These are phyloP conservation scores for Vanacampus margaritifer DNA, from an alignment of 2,113 vertebrate species.

Conservation along the genomic window DNA sequence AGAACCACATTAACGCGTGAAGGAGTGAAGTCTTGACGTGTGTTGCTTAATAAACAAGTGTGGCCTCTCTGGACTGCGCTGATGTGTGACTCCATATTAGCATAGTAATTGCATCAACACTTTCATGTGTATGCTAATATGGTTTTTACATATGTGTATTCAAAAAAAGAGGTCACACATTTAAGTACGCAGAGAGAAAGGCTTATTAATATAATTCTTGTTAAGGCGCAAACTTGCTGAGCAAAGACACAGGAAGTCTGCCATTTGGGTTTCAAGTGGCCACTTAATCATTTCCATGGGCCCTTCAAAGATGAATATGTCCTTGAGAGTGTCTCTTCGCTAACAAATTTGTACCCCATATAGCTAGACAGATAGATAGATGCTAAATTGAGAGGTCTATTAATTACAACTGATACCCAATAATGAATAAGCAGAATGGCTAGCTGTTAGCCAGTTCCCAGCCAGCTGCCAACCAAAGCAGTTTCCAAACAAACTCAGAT, in stretches of 20 bases:
- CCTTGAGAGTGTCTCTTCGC: not conserved
- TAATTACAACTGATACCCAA: no score
- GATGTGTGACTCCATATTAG: not conserved
- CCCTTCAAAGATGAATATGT: not conserved
- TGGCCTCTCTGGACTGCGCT: not conserved
- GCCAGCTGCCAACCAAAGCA: no score
- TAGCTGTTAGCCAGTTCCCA: no score
- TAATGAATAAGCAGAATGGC: no score
- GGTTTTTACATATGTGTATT: no score
- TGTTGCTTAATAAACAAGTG: not conserved
- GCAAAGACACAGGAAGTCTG: not conserved
- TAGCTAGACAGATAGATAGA: not conserved
- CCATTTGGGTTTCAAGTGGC: not conserved
- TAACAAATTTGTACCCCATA: not conserved
- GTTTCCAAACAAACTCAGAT: no score
- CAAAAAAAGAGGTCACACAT: not conserved
- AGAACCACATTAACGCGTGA: not conserved
- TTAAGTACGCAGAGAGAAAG: not conserved
- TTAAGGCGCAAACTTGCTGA: not conserved
- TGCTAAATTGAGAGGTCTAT: no score
- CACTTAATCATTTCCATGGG: not conserved
- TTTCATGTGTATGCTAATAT: constrained; percentile 7
- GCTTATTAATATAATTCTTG: not conserved
- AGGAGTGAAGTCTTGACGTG: not conserved
- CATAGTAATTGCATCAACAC: not conserved